Percentiles rank a stretch among this genome's conserved stretches.
phyloP scores from a whole-genome alignment of 2,113 vertebrate species.

The Coryphaenoides rupestris region DNA sequence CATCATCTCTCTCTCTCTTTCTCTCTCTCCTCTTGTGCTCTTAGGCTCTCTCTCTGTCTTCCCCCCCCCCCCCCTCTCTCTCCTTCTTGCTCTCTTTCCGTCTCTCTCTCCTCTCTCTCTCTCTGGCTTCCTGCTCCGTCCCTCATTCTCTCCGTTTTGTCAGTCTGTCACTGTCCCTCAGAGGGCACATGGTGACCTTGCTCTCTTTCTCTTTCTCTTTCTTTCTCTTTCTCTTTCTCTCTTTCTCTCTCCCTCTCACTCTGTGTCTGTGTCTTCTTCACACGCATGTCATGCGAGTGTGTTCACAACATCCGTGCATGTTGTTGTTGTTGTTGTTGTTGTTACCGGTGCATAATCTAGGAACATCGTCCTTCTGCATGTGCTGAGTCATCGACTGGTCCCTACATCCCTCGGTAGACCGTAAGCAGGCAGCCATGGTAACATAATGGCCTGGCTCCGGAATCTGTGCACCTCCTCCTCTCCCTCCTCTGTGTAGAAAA shows the following conservation, averaged over 20 bases:
- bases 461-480: constrained; percentile 37
- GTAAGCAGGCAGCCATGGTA: constrained; percentile 49
- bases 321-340: no score
- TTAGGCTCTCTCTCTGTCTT: no score
- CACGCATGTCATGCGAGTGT: no score
- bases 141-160: constrained; percentile 40
- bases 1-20: constrained; percentile 4
- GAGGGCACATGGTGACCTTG: constrained; percentile 63
- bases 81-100: no score
- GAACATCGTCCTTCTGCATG: no score
- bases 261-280: no score
- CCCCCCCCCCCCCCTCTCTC: no score
- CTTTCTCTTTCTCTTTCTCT: no score
- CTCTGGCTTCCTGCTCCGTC: constrained; percentile 5
- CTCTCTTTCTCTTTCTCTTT: constrained; percentile 21
- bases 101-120: constrained; percentile 12
- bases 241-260: no score
- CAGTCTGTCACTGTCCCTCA: constrained; percentile 57
- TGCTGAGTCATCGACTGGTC: constrained; percentile 48
- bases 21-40: no score
- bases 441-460: constrained; percentile 54
- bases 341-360: constrained; percentile 17
- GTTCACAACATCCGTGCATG: no score
- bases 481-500: constrained; percentile 52
- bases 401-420: constrained; percentile 42